A percentile compares a stretch with the other conserved stretches of the same genome.
Conservation (phyloP, 2,888 invertebrate genomes). For the Panopea generosa region DNA sequence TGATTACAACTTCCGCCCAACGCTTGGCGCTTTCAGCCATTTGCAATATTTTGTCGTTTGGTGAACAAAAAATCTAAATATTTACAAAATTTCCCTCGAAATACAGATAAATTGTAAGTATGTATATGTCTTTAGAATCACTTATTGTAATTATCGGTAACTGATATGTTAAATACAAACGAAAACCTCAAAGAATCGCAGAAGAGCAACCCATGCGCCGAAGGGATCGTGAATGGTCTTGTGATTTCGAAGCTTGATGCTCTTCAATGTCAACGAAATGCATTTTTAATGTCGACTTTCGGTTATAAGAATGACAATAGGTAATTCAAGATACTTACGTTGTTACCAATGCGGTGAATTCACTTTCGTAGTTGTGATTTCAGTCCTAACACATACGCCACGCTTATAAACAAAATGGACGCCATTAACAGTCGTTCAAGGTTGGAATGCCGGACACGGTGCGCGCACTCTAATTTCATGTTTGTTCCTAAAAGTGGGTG, state of each 20-base stretch:
- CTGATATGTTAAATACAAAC: background rate
- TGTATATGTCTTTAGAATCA: background rate
- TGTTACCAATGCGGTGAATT: background rate
- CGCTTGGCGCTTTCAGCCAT: slow-evolving; percentile 65
- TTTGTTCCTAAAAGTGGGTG: slow-evolving; percentile 3
- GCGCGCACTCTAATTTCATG: background rate
- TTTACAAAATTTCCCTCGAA: no score
- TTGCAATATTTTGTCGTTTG: slow-evolving; percentile 32
- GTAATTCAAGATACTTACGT: background rate
- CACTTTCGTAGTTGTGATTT: background rate
- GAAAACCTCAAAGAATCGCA: background rate
- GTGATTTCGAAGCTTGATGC: slow-evolving; percentile 57
- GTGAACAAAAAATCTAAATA: no score
- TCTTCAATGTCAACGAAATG: slow-evolving; percentile 59
- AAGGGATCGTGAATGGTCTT: slow-evolving; percentile 52
- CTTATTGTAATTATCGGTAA: background rate
- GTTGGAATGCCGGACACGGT: background rate
- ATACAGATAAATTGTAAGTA: background rate
- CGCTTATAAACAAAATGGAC: background rate
- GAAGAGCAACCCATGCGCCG: slow-evolving; percentile 56
- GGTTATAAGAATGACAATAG: background rate
- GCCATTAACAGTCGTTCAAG: background rate
- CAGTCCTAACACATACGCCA: background rate
- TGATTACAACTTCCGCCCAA: slow-evolving; percentile 37
- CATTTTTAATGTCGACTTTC: slow-evolving; percentile 28